These are phyloP conservation scores for Rana temporaria DNA, from an alignment of 2,113 vertebrate genomes.

Conservation along the genomic window DNA sequence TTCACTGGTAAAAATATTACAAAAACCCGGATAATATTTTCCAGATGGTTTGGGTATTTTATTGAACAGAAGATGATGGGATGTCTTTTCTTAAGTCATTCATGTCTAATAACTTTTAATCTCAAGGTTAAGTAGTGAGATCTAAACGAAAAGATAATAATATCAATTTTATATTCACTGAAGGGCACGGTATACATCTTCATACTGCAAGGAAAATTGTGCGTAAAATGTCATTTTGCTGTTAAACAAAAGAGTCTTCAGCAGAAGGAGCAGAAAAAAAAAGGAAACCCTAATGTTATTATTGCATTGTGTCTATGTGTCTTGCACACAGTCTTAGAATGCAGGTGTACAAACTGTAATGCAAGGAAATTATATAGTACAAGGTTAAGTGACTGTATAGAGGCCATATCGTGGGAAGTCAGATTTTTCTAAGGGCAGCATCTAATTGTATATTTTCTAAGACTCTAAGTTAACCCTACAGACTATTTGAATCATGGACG, in stretches of 20 bases:
- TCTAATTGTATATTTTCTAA: neutral
- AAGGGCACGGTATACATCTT: slow-evolving; percentile 80
- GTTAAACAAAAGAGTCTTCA: slow-evolving; percentile 62
- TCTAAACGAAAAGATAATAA: slow-evolving; percentile 84
- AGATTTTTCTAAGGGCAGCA: neutral
- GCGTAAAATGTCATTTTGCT: slow-evolving; percentile 80
- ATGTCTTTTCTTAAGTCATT: slow-evolving; percentile 77
- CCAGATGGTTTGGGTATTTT: neutral
- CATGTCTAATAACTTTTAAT: slow-evolving; percentile 84
- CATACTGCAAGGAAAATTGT: slow-evolving; percentile 79
- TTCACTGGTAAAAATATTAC: slow-evolving; percentile 18
- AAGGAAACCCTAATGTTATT: slow-evolving; percentile 15
- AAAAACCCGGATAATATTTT: slow-evolving; percentile 17
- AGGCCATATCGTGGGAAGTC: neutral
- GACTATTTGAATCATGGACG: too few relatives aligned
- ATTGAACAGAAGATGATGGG: slow-evolving; percentile 70
- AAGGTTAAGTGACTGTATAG: slow-evolving; percentile 20
- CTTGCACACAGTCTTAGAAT: slow-evolving; percentile 2
- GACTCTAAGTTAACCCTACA: neutral
- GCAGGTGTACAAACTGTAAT: neutral
- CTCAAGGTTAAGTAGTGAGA: slow-evolving; percentile 85
- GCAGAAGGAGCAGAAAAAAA: neutral
- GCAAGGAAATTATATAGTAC: slow-evolving; percentile 31
- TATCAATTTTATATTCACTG: slow-evolving; percentile 84
- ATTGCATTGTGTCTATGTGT: slow-evolving; percentile 20